Conservation (phyloP, 2,888 invertebrate genomes). For the Rhyacophila evoluta region DNA sequence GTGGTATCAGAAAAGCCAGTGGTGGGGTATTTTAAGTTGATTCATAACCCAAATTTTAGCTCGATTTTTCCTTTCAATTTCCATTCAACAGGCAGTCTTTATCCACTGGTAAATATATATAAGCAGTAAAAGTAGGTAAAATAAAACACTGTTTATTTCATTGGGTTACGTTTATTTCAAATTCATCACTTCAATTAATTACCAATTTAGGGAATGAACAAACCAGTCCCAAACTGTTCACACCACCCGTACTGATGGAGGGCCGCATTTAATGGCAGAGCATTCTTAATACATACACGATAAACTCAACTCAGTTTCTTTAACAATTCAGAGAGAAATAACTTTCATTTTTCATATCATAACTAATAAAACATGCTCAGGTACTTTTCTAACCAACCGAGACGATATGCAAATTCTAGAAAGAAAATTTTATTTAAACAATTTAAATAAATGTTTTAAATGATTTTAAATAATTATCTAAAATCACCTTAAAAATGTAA, state of each 20-base stretch:
- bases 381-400: constrained; percentile 49
- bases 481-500: neutral
- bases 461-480: neutral
- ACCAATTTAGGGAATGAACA: constrained; percentile 37
- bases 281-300: constrained; percentile 28
- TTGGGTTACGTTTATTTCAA: constrained; percentile 39
- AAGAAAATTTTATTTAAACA: neutral
- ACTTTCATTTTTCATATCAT: neutral
- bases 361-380: constrained; percentile 48
- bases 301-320: neutral
- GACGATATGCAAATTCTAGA: constrained; percentile 51
- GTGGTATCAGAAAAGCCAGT: no score
- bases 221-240: constrained; percentile 33
- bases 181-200: constrained; percentile 27
- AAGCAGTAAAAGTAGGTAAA: no score
- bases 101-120: no score
- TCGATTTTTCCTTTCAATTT: no score
- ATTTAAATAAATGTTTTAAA: neutral
- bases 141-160: constrained; percentile 26
- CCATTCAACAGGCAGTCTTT: no score
- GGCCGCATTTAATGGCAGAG: constrained; percentile 45
- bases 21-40: no score
- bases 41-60: no score
- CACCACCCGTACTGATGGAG: constrained; percentile 31
- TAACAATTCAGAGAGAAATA: neutral